Evolutionary conservation across 2,113 vertebrate genomes (phyloP).

Genomic region (Chaetorhynchus papuensis): DNA sequence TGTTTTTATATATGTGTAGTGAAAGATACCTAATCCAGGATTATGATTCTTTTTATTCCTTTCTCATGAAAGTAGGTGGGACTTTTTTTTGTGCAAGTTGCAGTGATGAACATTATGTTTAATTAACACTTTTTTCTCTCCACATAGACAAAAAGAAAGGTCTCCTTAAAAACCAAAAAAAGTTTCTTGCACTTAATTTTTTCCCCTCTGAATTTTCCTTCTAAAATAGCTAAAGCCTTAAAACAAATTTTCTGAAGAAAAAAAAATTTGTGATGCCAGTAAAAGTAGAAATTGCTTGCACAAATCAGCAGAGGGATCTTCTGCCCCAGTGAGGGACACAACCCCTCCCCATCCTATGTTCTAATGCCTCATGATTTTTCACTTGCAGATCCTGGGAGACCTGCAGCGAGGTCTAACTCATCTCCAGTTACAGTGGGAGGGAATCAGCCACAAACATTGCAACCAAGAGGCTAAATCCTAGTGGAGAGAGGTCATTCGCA

Average conservation of each 20-base stretch:
- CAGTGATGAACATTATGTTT: slow-evolving; percentile 40
- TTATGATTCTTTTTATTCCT: slow-evolving; percentile 51
- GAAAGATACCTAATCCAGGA: slow-evolving; percentile 68
- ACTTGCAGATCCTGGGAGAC: neutral
- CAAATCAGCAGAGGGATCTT: neutral
- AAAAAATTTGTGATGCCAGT: neutral
- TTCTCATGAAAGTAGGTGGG: slow-evolving; percentile 65
- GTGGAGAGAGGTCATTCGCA: neutral
- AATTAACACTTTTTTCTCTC: slow-evolving; percentile 34
- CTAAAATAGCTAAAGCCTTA: neutral
- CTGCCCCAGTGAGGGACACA: neutral
- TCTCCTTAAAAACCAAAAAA: neutral
- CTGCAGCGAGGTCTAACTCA: neutral
- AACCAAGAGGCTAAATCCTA: neutral
- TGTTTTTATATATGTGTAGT: slow-evolving; percentile 42
- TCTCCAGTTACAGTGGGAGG: neutral
- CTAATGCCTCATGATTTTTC: neutral
- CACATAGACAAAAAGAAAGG: neutral
- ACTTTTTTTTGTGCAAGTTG: slow-evolving; percentile 15
- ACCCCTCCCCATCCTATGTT: neutral
- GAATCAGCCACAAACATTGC: neutral
- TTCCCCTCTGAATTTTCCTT: neutral
- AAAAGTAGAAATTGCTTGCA: neutral
- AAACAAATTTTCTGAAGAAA: neutral
- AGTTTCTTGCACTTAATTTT: neutral